Conservation (phyloP, 2,888 invertebrate species). For the Eupithecia subfuscata region DNA sequence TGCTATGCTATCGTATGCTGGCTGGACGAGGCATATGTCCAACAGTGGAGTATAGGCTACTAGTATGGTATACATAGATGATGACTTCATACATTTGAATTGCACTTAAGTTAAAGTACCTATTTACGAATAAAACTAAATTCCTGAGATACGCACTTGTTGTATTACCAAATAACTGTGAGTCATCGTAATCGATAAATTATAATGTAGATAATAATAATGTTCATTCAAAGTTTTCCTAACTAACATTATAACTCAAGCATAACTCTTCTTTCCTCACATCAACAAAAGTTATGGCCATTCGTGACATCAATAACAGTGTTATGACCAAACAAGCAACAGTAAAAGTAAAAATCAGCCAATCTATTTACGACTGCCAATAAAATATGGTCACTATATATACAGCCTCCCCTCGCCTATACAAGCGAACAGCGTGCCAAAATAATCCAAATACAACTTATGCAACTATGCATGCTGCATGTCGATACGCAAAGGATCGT, state of each 20-base stretch:
- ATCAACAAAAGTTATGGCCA: conserved; percentile 7
- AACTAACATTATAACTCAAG: neutral
- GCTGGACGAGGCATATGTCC: too few relatives aligned
- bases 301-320: conserved; percentile 12
- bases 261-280: conserved; percentile 2
- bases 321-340: conserved; percentile 14
- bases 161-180: neutral
- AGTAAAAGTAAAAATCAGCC: conserved; percentile 22
- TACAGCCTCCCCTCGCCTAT: conserved; percentile 48
- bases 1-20: too few relatives aligned
- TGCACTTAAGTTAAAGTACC: neutral
- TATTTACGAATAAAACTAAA: neutral
- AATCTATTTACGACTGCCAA: conserved; percentile 29
- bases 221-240: neutral
- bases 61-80: too few relatives aligned
- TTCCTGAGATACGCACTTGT: neutral
- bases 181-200: neutral
- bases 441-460: conserved; percentile 54
- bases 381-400: conserved; percentile 36
- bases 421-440: conserved; percentile 51
- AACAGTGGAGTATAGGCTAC: too few relatives aligned
- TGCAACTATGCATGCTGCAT: conserved; percentile 42
- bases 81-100: too few relatives aligned
- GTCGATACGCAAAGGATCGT: conserved; percentile 36
- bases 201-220: neutral